Percentiles rank a stretch among this genome's conserved stretches.
Evolutionary conservation across 2,888 invertebrate species (phyloP).

Genomic region (Pachymerium ferrugineum): DNA sequence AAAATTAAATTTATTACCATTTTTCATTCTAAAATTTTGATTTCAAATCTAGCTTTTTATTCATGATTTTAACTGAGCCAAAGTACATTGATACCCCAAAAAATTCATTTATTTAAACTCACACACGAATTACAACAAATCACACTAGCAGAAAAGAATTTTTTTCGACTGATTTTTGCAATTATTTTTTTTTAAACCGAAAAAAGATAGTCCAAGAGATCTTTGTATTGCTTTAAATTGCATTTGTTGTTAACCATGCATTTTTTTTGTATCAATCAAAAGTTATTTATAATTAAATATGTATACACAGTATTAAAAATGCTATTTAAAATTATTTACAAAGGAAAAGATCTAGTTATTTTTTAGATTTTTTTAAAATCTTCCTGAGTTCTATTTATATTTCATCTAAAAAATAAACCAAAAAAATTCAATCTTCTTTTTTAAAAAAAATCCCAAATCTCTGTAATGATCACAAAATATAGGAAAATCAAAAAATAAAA

Average conservation of each 20-base stretch:
- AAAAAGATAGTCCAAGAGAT: background rate
- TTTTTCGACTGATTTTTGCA: background rate
- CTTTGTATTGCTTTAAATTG: conserved; percentile 5
- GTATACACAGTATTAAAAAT: conserved; percentile 13
- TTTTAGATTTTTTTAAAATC: conserved; percentile 3
- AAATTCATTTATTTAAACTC: conserved; percentile 6
- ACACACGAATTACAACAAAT: conserved; percentile 13
- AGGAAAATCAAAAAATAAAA: background rate
- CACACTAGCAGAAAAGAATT: background rate
- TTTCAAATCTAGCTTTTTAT: too few species aligned
- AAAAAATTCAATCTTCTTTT: background rate
- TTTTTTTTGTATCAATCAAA: background rate
- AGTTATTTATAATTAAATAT: conserved; percentile 1
- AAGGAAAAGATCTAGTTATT: background rate
- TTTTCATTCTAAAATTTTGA: too few species aligned
- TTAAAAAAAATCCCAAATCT: background rate
- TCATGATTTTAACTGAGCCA: too few species aligned
- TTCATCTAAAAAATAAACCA: background rate
- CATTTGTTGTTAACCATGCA: conserved; percentile 13
- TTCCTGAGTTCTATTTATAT: conserved; percentile 13
- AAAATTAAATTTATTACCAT: too few species aligned
- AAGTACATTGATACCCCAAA: background rate
- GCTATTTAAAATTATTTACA: conserved; percentile 4
- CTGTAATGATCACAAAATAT: background rate
- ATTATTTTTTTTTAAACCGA: background rate